Base-by-base conservation (phyloP, 2,797 vertebrate species). In the Hippocampus kuda region DNA sequence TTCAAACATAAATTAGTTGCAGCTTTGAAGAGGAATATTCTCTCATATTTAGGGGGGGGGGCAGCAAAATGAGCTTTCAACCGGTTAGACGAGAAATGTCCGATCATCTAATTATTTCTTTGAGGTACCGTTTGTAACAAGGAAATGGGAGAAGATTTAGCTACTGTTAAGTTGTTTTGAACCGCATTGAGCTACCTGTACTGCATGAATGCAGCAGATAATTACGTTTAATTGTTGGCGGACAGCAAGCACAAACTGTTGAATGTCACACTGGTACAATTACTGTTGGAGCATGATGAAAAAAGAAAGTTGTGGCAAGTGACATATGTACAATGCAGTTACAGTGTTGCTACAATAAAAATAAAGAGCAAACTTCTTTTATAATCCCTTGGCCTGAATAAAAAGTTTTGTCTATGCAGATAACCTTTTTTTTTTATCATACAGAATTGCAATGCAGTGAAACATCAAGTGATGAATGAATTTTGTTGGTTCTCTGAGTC, bases 101-200 rank as follows among this genome's bases (percentile, higher is more conserved):
- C n/a, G 22, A 68, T 70, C 48, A 57, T 68, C 60, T 79, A 76
- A 82, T 71, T 76, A 74, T 68, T 59, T 72, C 41, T n/a, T 65
- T 74, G 70, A 72, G 66, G 61, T 59, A 11, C n/a, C 11, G n/a
- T 54, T 24, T 68, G 41, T 67, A 20, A 75, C 41, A 72, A 51
- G 56, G 53, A 62, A 42, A 70, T 24, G 27, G 68, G 66, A 70
- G 70, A 49, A 65, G 38, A 68, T 68, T 18, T 30, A 60, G 56
- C 10, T 38, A 67, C 71, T 71, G 68, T 60, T 73, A 74, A 10
- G 13, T 54, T n/a, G 6, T 54, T 54, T 54, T n/a, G 4, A 54
- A 12, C n/a, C n/a, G n/a, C 53, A 54, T 24, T 66, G 26, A 72
- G 68, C 38, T 66, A 46, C 46, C 10, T 24, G 53, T 54, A 24